These are phyloP conservation scores for Tachystola acroxantha DNA, from an alignment of 2,888 invertebrate genomes.

Conservation along the genomic window DNA sequence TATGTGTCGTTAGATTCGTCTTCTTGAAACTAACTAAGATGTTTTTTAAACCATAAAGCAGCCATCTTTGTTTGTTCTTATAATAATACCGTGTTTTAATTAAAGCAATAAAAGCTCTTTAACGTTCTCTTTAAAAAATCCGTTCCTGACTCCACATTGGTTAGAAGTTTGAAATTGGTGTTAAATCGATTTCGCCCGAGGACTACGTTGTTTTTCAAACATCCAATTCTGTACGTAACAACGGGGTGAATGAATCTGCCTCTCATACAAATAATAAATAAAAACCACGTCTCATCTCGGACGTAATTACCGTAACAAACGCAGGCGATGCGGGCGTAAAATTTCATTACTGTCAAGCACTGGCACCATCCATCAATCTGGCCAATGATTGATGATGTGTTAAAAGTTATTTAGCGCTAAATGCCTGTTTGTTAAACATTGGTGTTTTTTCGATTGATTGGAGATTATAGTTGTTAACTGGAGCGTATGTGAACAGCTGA, in stretches of 20 bases:
- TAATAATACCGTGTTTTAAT: no score
- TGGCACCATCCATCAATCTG: conserved; percentile 55
- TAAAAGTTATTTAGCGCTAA: conserved; percentile 51
- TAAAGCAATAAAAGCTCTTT: no score
- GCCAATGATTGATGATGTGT: conserved; percentile 51
- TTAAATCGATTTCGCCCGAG: not conserved
- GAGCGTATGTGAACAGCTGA: no score
- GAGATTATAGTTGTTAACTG: not conserved
- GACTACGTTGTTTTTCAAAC: no score
- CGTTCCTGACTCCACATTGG: no score
- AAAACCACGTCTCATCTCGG: conserved; percentile 20
- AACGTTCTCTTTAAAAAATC: no score
- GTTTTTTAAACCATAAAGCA: no score
- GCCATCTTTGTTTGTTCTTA: no score
- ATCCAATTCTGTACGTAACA: no score
- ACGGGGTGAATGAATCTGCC: not conserved
- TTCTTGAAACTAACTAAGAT: no score
- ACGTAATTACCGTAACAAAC: conserved; percentile 38
- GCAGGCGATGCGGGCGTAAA: conserved; percentile 56
- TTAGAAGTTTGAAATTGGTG: no score
- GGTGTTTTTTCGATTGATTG: conserved; percentile 32
- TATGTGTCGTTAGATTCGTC: no score
- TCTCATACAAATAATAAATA: not conserved
- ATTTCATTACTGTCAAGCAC: conserved; percentile 59
- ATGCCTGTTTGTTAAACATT: conserved; percentile 55